Percentiles rank a stretch among this genome's conserved stretches.
These are phyloP conservation scores for Eustalomyia histrio DNA, from an alignment of 2,888 invertebrate species.

Conservation along the genomic window DNA sequence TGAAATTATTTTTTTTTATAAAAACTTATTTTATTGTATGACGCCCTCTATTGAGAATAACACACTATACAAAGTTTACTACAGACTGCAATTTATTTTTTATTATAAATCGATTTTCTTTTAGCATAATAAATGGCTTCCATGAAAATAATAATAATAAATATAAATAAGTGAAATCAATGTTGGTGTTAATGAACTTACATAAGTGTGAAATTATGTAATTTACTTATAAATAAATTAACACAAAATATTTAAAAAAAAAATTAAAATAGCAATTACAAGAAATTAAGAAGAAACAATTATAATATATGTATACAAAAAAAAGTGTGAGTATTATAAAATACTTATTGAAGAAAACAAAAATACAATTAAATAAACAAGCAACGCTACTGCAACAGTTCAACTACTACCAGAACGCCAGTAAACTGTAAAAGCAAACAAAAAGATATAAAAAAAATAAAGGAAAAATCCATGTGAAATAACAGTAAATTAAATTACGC, in stretches of 20 bases:
- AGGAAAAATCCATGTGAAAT: not conserved
- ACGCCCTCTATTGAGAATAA: too few species aligned
- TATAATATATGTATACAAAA: too few species aligned
- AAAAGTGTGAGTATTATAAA: not conserved
- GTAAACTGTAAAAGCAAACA: not conserved
- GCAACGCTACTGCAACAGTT: not conserved
- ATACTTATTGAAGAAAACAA: not conserved
- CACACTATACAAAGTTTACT: too few species aligned
- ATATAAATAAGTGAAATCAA: not conserved
- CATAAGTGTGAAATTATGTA: not conserved
- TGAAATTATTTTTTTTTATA: too few species aligned
- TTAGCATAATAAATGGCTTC: not conserved
- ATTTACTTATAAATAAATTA: not conserved
- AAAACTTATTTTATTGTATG: too few species aligned
- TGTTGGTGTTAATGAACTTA: too few species aligned
- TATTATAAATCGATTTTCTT: too few species aligned
- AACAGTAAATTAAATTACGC: constrained; percentile 1
- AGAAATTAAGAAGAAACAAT: not conserved
- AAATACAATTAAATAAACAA: not conserved
- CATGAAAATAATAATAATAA: not conserved
- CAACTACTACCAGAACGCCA: not conserved
- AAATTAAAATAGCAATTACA: not conserved
- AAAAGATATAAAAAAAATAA: not conserved
- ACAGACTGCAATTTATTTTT: too few species aligned
- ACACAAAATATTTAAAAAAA: not conserved